These are phyloP conservation scores for Nematostella vectensis DNA, from an alignment of 92 coral and sea anemone genomes.

Conservation along the genomic window DNA sequence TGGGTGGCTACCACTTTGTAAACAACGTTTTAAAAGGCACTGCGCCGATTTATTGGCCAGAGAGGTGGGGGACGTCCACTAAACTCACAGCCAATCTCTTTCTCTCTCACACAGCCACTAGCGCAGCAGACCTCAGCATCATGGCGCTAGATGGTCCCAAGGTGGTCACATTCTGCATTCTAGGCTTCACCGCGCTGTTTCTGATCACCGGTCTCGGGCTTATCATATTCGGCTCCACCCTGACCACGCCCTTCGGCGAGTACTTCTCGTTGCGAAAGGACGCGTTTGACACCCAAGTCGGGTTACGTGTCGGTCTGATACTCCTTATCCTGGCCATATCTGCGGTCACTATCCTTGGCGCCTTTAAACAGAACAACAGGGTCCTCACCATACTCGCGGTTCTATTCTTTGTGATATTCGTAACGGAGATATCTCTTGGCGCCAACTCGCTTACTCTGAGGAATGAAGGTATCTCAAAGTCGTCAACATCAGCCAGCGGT, in stretches of 20 bases:
- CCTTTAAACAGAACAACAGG: slow-evolving; percentile 66
- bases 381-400: slow-evolving; percentile 63
- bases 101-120: too few relatives aligned
- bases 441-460: slow-evolving; percentile 58
- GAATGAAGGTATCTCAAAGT: slow-evolving; percentile 44
- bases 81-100: too few relatives aligned
- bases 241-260: slow-evolving; percentile 84
- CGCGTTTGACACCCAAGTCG: slow-evolving; percentile 54
- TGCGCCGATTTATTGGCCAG: too few relatives aligned
- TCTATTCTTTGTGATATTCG: slow-evolving; percentile 46
- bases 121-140: too few relatives aligned
- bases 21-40: too few relatives aligned
- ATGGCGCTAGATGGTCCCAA: slow-evolving; percentile 52
- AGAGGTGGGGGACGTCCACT: too few relatives aligned
- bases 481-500: slow-evolving; percentile 62
- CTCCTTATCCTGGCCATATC: slow-evolving; percentile 46
- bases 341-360: slow-evolving; percentile 56
- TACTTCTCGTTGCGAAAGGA: slow-evolving; percentile 62
- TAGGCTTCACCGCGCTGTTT: slow-evolving; percentile 57
- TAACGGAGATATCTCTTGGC: slow-evolving; percentile 68
- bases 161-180: slow-evolving; percentile 49
- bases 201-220: slow-evolving; percentile 62
- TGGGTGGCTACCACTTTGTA: too few relatives aligned
- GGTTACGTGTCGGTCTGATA: slow-evolving; percentile 67
- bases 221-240: slow-evolving; percentile 66